Evolutionary conservation across 1,140 invertebrate genomes (phyloP).

Genomic region (Lordiphosa collinella): DNA sequence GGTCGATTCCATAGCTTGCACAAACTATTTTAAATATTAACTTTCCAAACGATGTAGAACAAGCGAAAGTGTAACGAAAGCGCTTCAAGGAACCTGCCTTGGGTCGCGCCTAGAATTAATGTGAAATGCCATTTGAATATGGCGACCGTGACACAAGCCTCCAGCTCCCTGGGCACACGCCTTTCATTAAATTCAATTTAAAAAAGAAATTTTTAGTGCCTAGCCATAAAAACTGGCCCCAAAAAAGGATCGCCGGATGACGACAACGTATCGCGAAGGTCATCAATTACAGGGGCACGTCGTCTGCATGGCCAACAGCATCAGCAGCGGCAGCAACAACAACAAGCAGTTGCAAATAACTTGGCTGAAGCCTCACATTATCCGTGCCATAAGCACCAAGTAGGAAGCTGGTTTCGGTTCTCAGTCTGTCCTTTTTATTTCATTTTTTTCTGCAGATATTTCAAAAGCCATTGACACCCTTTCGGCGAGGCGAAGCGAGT

Average conservation of each 20-base stretch:
- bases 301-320: slow-evolving; percentile 28
- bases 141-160: slow-evolving; percentile 37
- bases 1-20: neutral
- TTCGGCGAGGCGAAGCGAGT: slow-evolving; percentile 37
- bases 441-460: slow-evolving; percentile 68
- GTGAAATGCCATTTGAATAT: slow-evolving; percentile 68
- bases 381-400: slow-evolving; percentile 69
- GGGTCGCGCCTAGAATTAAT: slow-evolving; percentile 43
- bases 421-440: slow-evolving; percentile 39
- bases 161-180: slow-evolving; percentile 40
- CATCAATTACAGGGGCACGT: slow-evolving; percentile 66
- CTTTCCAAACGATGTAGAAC: slow-evolving; percentile 7
- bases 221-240: slow-evolving; percentile 58
- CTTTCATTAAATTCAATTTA: slow-evolving; percentile 76
- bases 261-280: slow-evolving; percentile 68
- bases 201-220: slow-evolving; percentile 70
- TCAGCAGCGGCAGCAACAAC: slow-evolving; percentile 24
- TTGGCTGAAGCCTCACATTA: slow-evolving; percentile 72
- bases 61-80: slow-evolving; percentile 15
- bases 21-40: neutral
- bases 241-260: slow-evolving; percentile 55
- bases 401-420: slow-evolving; percentile 53
- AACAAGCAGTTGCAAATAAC: slow-evolving; percentile 67
- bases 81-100: slow-evolving; percentile 25
- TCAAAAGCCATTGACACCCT: slow-evolving; percentile 78